Evolutionary conservation across 1,140 invertebrate species (phyloP).

Genomic region (Macrobrachium nipponense): DNA sequence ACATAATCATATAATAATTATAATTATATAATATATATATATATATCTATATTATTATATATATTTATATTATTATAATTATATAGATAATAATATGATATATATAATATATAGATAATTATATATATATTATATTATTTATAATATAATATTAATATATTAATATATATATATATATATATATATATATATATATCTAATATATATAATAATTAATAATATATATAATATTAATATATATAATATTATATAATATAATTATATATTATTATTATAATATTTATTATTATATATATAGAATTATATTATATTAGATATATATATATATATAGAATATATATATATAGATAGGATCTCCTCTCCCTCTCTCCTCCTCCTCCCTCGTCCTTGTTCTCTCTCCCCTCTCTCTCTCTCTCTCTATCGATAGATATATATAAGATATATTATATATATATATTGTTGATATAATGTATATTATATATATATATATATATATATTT

Average conservation of each 20-base stretch:
- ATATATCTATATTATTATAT: constrained; percentile 19
- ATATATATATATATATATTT: neutral
- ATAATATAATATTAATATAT: no score
- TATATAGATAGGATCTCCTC: no score
- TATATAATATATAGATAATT: constrained; percentile 18
- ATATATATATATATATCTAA: neutral
- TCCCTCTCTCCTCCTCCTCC: no score
- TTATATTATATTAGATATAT: neutral
- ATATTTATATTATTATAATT: constrained; percentile 40
- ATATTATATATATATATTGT: constrained; percentile 27
- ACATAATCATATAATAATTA: neutral
- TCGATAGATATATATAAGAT: constrained; percentile 26
- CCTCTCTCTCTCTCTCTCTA: no score
- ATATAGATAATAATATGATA: no score
- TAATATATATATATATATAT: neutral
- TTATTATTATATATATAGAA: neutral
- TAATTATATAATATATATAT: neutral
- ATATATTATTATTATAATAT: constrained; percentile 28
- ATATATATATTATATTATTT: constrained; percentile 23
- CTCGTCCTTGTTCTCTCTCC: no score
- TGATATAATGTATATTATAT: constrained; percentile 24
- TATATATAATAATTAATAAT: constrained; percentile 4
- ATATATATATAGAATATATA: constrained; percentile 2
- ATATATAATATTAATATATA: constrained; percentile 38
- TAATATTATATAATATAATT: constrained; percentile 20